Conservation (phyloP, 2,797 vertebrate species). For the Melopsittacus undulatus region DNA sequence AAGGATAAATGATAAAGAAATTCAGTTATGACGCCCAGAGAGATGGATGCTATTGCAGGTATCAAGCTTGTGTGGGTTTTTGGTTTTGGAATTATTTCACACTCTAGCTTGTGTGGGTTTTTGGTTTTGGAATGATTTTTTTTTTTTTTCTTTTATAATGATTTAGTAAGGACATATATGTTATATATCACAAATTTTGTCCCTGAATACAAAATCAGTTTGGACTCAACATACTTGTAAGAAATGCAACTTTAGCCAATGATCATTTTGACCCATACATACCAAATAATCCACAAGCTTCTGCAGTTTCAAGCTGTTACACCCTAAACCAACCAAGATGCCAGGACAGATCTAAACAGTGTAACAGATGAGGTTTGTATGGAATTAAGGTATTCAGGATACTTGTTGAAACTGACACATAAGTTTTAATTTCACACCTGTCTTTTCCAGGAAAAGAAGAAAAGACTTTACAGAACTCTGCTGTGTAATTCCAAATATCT, state of each 20-base stretch:
- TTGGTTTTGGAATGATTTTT: background rate
- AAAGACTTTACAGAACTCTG: background rate
- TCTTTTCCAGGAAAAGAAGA: background rate
- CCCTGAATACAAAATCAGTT: background rate
- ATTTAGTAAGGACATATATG: background rate
- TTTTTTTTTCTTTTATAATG: background rate
- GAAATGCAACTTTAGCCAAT: background rate
- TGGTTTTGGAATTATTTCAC: too few species aligned
- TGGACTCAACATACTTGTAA: background rate
- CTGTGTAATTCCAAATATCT: background rate
- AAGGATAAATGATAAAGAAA: background rate
- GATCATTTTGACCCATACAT: background rate
- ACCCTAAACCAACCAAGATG: background rate
- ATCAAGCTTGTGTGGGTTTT: fast-evolving
- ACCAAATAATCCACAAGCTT: background rate
- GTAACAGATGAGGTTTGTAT: background rate
- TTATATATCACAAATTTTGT: background rate
- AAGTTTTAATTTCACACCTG: background rate
- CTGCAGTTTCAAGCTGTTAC: background rate
- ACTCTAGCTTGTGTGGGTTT: fast-evolving
- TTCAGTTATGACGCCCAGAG: background rate
- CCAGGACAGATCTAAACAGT: background rate
- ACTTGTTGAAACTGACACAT: background rate
- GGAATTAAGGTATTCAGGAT: background rate
- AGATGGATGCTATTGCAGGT: background rate